Evolutionary conservation across 2,113 vertebrate species (phyloP), one percentile per base, ranked within the genome.

Genomic region (Opisthocomus hoazin): DNA sequence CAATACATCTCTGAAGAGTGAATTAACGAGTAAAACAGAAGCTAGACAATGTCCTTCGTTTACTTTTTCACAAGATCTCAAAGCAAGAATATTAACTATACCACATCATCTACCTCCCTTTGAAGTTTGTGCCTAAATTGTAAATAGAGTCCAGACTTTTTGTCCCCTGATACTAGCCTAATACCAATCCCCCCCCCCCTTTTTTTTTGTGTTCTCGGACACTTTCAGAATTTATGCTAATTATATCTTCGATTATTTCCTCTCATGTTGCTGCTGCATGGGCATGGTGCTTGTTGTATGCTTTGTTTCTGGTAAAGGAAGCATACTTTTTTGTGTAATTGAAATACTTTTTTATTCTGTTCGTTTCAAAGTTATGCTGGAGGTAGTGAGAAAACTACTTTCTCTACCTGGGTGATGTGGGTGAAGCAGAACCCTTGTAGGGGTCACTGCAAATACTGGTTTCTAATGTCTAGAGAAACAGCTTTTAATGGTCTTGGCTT

Each of bases 181-280:
- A 30, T 50, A 57, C 5, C 20, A 69, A n/a, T 90, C 19, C 9
- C 3, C 3, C 5, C 3, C 3, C 3, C 0, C 2, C 6, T 51
- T 56, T 65, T 37, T 53, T 36, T 70, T 29, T 30, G 22, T 5
- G 0, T 77, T 71, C 19, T 73, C 24, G 19, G 45, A 32, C 17
- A 32, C 26, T 68, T 73, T 27, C 23, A 73, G 53, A 53, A 46
- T 32, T 48, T 77, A 4, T 23, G 5, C 70, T 70, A 34, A 4
- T 80, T 71, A 30, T 9, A 16, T 69, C 8, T 58, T 15, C 11
- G 22, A 15, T 77, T 0, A 26, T 75, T 71, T 84, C 5, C 18
- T 84, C 12, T 65, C 4, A 5, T 21, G 20, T 60, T 77, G 51
- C 34, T 80, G 24, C n/a, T 89, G 66, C 41, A 6, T 54, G 37